Percentiles rank a stretch among this genome's conserved stretches.
These are phyloP conservation scores for Enteromius radiatus DNA, from an alignment of 2,797 vertebrate genomes.

Conservation along the genomic window DNA sequence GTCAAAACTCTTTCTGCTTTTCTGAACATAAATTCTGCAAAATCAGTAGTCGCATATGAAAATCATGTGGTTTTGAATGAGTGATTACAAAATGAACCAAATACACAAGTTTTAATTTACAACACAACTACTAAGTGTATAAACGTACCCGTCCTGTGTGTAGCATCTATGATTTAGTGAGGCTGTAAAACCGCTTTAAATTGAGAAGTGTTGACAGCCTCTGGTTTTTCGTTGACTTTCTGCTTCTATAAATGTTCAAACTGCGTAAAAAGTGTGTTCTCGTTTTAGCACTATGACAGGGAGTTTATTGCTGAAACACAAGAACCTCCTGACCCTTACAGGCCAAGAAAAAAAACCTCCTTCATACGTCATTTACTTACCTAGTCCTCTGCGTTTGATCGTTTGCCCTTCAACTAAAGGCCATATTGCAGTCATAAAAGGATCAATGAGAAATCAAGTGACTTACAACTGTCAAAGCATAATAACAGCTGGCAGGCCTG, in stretches of 20 bases:
- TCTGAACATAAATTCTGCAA: not conserved
- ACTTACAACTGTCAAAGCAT: slow-evolving; percentile 78
- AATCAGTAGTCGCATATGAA: not conserved
- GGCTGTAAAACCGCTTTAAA: slow-evolving; percentile 48
- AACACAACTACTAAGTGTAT: not conserved
- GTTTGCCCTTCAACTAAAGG: slow-evolving; percentile 32
- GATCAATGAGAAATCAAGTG: slow-evolving; percentile 67
- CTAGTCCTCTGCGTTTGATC: slow-evolving; percentile 40
- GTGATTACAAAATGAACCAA: not conserved
- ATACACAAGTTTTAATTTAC: slow-evolving; percentile 1
- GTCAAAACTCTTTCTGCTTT: not conserved
- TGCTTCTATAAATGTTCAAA: slow-evolving; percentile 46
- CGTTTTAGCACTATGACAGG: slow-evolving; percentile 54
- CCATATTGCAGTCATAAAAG: slow-evolving; percentile 58
- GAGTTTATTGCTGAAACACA: slow-evolving; percentile 50
- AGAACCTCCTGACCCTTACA: slow-evolving; percentile 35
- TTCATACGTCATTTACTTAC: slow-evolving; percentile 44
- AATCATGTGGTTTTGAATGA: not conserved
- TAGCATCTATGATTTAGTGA: slow-evolving; percentile 40
- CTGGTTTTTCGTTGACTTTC: slow-evolving; percentile 43
- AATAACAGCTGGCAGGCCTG: slow-evolving; percentile 69
- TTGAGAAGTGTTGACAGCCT: slow-evolving; percentile 31
- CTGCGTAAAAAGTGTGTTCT: slow-evolving; percentile 42
- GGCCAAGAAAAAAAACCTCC: slow-evolving; percentile 42
- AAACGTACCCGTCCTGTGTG: not conserved